Base-by-base conservation (phyloP, 2,797 vertebrate species). In the Decapterus maruadsi region DNA sequence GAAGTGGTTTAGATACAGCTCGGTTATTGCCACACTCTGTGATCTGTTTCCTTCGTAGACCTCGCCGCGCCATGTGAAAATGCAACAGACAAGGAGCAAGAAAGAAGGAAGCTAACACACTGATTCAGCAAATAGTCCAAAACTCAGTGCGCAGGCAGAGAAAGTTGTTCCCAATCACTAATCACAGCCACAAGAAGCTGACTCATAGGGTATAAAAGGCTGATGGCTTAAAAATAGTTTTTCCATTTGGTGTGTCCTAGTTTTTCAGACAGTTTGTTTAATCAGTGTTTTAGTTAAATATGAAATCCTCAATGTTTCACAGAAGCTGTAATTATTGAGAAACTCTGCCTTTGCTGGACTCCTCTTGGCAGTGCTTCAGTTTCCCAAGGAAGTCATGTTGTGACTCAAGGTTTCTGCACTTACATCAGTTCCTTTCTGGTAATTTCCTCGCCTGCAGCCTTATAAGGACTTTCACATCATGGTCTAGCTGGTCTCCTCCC, bases 321-420 rank as follows among this genome's bases (percentile, higher is more conserved):
- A 80, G 62, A 75, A 79, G 40, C 68, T 76, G 22, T 64, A 65
- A 86, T 80, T 83, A 87, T 81, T 88, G 50, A 68, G 48, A 77
- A 80, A 59, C 53, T 72, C 36, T 48, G 70, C 46, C 68, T 88
- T 70, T 84, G 79, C 77, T 74, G 36, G 59, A 69, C 70, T 83
- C 57, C 55, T 87, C 50, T 89, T 96, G 96, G 96, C 94, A 78
- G 82, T 53, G 68, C 80, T 93, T 91, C 91, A 95, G 85, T 77
- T 86, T 93, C 50, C 84, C 93, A 90, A 95, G 96, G 96, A 97
- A 97, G 90, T 95, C 78, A 84, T 87, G 76, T 87, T 93, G 90
- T 98, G 98, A 99, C 96, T 98, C 97, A 98, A 96, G 90, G 84
- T 96, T 97, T 97, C 96, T 97, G 89, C 84, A 56, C 82, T 91